Base-by-base conservation (phyloP, 2,888 invertebrate genomes). In the Drosophila buzzatii region DNA sequence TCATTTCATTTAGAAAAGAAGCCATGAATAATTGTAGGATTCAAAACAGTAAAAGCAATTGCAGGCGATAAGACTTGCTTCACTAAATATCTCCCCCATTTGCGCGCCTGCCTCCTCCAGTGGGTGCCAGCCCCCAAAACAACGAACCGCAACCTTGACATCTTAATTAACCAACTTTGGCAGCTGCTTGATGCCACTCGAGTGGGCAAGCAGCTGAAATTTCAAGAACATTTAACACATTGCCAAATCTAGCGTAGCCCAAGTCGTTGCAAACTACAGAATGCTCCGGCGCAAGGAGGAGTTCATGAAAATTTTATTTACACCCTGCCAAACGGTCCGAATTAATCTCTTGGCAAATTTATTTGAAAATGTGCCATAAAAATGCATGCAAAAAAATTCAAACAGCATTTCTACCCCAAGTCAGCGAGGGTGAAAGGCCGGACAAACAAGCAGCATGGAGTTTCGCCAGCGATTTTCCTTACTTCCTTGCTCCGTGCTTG, bases 331-430 rank as follows among this genome's bases (percentile, higher is more conserved):
- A 86, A 90, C 86, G 90, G 82, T 73, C 84, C 89, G 87, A 84
- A 89, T 90, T 90, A 86, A 86, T 86, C 89, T 86, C 82, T 90
- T 87, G 86, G 85, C 74, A 86, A 86, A 86, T 86, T 86, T 86
- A 90, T 86, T 86, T 86, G 74, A 86, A 89, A 85, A 86, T 86
- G 82, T 90, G 86, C 86, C 90, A 90, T 89, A 89, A 89, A 86
- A 86, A 86, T 86, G 90, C 85, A 85, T 89, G 76, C 82, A 83
- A 78, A 59, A 67, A 73, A 60, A 70, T 51, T 33, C 49, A 58
- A 56, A 39, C 56, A 64, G 62, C n/a, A 7, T n/a, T 44, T 1
- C 64, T 14, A 76, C 76, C 74, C 76, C 47, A 45, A 42, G 42
- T 12, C 33, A 42, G 42, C 51, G 58, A 65, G 58, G 60, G 56